Evolutionary conservation across 2,888 invertebrate genomes (phyloP), one percentile per base, ranked within the genome.

Genomic region (Odontocolon sp.): DNA sequence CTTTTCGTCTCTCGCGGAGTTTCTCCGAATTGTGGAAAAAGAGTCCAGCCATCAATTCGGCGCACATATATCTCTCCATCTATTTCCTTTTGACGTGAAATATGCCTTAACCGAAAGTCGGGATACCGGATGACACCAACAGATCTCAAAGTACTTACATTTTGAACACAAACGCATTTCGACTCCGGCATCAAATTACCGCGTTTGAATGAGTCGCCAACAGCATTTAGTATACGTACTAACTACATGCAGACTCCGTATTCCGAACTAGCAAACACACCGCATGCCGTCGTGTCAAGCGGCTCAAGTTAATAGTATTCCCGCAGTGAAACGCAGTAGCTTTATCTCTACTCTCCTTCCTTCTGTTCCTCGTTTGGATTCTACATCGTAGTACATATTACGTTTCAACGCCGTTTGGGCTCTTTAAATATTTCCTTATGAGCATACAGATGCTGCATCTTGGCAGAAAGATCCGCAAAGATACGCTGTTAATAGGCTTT

Each of bases 401-500:
- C n/a, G 36, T 47, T 64, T 38, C 18, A 64, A 56, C 21, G 23
- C 45, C 16, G 56, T 47, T 45, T 21, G 21, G 56, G 11, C 64
- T 64, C 38, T 64, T 71, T 64, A 64, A 56, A 64, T 64, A 71
- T 66, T 66, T 66, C 72, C 57, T 47, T 57, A 66, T 57, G 63
- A 64, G 64, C 38, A 56, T 57, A 56, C 18, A 26, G 36, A 45
- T 23, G 54, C 52, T 40, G 33, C 14, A 33, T 54, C 63, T 63
- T 33, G 42, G 33, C 47, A 47, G 47, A 66, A 31, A n/a, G 31
- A 54, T 50, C 26, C 57, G 23, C 36, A 26, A 5, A 21, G 38
- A 38, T 28, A 52, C 45, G 67, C 16, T 68, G 42, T 70, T 70
- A 66, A 72, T 40, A 40, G 23, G 40, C 72, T 57, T 59, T 38